Percentiles rank a stretch among this genome's conserved stretches.
Evolutionary conservation across 2,797 vertebrate species (phyloP).

Genomic region (Takifugu rubripes): DNA sequence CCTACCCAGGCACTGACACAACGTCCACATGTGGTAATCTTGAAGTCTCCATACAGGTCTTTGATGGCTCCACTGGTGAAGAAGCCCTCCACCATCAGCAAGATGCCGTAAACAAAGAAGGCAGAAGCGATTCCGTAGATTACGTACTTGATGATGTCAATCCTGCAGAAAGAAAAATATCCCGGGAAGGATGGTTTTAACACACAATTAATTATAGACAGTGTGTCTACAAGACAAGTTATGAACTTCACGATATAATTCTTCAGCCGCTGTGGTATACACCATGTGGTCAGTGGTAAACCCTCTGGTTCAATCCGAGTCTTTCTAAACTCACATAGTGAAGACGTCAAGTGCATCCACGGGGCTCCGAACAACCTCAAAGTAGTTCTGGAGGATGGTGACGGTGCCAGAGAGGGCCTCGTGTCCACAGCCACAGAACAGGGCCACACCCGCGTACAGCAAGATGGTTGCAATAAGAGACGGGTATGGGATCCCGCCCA

Average conservation of each 20-base stretch:
- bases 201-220: no score
- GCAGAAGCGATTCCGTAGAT: conserved; percentile 97
- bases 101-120: conserved; percentile 97
- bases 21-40: conserved; percentile 96
- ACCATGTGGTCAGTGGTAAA: no score
- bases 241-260: neutral
- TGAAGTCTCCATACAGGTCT: conserved; percentile 98
- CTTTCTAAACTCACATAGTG: conserved; percentile 84
- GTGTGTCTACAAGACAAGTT: no score
- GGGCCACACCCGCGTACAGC: conserved; percentile 92
- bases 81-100: conserved; percentile 99
- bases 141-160: conserved; percentile 98
- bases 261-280: neutral
- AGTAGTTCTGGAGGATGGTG: conserved; percentile 97
- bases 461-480: conserved; percentile 95
- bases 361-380: conserved; percentile 91
- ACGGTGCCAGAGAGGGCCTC: conserved; percentile 95
- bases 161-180: conserved; percentile 73
- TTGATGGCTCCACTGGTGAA: conserved; percentile 98
- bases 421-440: conserved; percentile 97
- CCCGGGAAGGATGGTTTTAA: conserved; percentile 2
- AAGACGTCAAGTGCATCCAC: conserved; percentile 93
- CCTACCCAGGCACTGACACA: conserved; percentile 97
- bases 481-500: conserved; percentile 95
- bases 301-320: neutral